Evolutionary conservation across 2,888 invertebrate genomes (phyloP).

Genomic region (Theretra japonica): DNA sequence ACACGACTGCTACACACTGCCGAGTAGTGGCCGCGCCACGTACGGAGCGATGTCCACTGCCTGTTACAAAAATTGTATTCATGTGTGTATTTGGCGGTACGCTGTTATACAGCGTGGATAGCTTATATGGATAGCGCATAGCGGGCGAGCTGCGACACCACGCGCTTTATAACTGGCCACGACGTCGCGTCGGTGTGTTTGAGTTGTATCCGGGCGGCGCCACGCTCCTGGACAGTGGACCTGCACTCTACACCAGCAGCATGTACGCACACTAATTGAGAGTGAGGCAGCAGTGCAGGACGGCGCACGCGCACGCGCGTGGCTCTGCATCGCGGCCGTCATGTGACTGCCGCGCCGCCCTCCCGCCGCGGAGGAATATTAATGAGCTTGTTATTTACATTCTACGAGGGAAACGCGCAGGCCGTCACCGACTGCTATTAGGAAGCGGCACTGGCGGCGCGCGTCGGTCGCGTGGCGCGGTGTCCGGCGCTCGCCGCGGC

Average conservation of each 20-base stretch:
- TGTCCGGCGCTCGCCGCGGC: too few relatives aligned
- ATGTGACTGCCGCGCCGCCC: constrained; percentile 16
- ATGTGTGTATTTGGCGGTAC: too few relatives aligned
- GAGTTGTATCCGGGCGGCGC: too few relatives aligned
- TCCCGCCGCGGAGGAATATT: not conserved
- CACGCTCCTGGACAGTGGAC: too few relatives aligned
- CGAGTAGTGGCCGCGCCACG: not conserved
- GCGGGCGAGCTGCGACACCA: too few relatives aligned
- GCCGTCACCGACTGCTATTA: not conserved
- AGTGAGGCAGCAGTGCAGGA: not conserved
- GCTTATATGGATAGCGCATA: too few relatives aligned
- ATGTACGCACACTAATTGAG: not conserved
- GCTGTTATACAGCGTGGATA: too few relatives aligned
- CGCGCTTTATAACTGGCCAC: too few relatives aligned
- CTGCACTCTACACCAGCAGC: not conserved
- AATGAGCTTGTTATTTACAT: not conserved
- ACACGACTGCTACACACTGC: not conserved
- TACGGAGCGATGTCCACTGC: not conserved
- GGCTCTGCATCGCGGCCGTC: not conserved
- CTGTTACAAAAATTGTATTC: not conserved
- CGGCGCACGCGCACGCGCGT: not conserved
- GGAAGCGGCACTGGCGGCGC: not conserved
- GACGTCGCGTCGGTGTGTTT: too few relatives aligned
- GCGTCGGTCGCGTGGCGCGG: not conserved
- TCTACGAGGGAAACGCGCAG: constrained; percentile 1